phyloP scores from a whole-genome alignment of 2,888 invertebrate genomes.

The Drosophila dives region DNA sequence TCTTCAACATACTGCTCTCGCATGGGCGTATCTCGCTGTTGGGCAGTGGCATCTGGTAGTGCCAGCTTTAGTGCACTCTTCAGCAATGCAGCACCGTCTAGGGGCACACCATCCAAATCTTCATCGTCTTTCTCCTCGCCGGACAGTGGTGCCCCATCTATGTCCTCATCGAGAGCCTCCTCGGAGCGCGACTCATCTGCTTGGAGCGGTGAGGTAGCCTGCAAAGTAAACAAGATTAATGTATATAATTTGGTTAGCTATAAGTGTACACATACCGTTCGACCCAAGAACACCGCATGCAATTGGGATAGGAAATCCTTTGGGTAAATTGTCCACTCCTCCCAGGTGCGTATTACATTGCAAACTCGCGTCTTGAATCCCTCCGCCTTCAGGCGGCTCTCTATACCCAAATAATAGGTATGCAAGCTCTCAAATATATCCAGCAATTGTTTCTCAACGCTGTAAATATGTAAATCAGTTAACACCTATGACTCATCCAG shows the following conservation, averaged over 20 bases:
- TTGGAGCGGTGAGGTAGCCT: conserved; percentile 53
- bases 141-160: conserved; percentile 86
- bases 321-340: conserved; percentile 98
- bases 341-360: conserved; percentile 97
- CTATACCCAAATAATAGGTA: conserved; percentile 90
- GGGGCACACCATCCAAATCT: conserved; percentile 90
- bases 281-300: conserved; percentile 96
- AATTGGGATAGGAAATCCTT: conserved; percentile 94
- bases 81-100: conserved; percentile 93
- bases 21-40: conserved; percentile 80
- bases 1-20: conserved; percentile 86
- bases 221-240: conserved; percentile 22
- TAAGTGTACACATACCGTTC: conserved; percentile 81
- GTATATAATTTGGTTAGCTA: conserved; percentile 45
- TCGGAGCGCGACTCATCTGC: conserved; percentile 73
- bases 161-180: conserved; percentile 82
- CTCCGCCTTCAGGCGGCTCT: conserved; percentile 96
- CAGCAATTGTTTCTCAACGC: conserved; percentile 92
- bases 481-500: neutral
- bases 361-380: conserved; percentile 96
- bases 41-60: conserved; percentile 80
- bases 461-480: conserved; percentile 79
- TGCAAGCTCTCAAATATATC: conserved; percentile 92
- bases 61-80: conserved; percentile 88
- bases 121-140: conserved; percentile 87